Base-by-base conservation (phyloP, 2,113 vertebrate species). In the Empidonax traillii region DNA sequence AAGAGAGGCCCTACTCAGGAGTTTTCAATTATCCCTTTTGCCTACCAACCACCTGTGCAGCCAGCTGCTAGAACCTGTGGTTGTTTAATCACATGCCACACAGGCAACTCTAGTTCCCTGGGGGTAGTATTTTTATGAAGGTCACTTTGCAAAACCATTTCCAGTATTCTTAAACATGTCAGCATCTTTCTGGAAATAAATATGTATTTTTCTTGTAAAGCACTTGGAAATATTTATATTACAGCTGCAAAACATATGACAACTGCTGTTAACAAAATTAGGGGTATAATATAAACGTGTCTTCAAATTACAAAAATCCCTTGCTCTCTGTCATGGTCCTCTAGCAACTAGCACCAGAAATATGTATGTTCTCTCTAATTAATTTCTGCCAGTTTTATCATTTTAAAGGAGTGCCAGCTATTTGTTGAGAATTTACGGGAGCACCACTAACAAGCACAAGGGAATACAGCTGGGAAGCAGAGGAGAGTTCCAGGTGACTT, bases 311-410 rank as follows among this genome's bases (percentile, higher is more conserved):
- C 21, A 18, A 49, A 53, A 67, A 43, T 2, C 3, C 3, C 1
- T 82, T 67, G 31, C 22, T 67, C 33, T 7, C 22, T n/a, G 13
- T 8, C 35, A 59, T 2, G 5, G n/a, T 39, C 35, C 14, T 53
- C 51, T 14, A 49, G 49, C 0, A 0, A n/a, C 74, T 14, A 49
- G 49, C 0, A 0, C 41, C 74, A 10, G 24, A 69, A 77, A 69
- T 10, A 22, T 0, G 0, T 8, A 12, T 19, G 9, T 13, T 69
- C 8, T 39, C 15, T 56, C 10, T 21, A 33, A 56, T 4, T 16
- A 3, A 18, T 24, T 90, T 76, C 52, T 68, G 15, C 8, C 14
- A 31, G 4, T 49, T 80, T 49, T 21, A 9, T 19, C 0, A 59
- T 35, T 80, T 78, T 65, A 37, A 51, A 44, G 44, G 28, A 14